Evolutionary conservation across 2,888 invertebrate genomes (phyloP), one percentile per base, ranked within the genome.

Genomic region (Morpho achilles): DNA sequence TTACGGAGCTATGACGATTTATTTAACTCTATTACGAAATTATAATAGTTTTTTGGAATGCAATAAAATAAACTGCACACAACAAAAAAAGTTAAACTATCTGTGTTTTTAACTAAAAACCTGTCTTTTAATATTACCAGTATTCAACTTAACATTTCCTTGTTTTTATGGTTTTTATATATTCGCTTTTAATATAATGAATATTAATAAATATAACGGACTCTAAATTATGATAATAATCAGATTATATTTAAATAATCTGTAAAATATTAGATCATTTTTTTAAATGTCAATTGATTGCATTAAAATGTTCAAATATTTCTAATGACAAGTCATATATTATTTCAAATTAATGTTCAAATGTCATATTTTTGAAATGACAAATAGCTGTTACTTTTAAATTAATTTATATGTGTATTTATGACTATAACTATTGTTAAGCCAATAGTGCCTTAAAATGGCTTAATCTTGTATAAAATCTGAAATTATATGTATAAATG

Each of bases 41-140:
- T 23, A n/a, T 9, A 39, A 50, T 22, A 32, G 39, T 52, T 40
- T 48, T 7, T 22, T 45, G 44, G 9, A 48, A 45, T 60, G 45
- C 43, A 43, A 56, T 50, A 51, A 61, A 59, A 61, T 58, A 50
- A 54, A 42, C 41, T 40, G 43, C 48, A 16, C 16, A 16, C 16
- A 16, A 16, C 16, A 41, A 47, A 32, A 32, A 32, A 3, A 2
- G 32, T 32, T 32, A 32, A 32, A 32, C 32, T 32, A 32, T 8
- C 8, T 40, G 42, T 58, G 50, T 41, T 43, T 53, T 53, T 23
- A 51, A 43, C 41, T 48, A 7, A 49, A 53, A 50, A 53, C 53
- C 49, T 45, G 56, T 56, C 55, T 55, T 48, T 42, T 47, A 55
- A 60, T 43, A 56, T 42, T 53, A 42, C 44, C 52, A 46, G 16